Evolutionary conservation across 2,113 vertebrate genomes (phyloP), one percentile per base, ranked within the genome.

Genomic region (Chauna torquata): DNA sequence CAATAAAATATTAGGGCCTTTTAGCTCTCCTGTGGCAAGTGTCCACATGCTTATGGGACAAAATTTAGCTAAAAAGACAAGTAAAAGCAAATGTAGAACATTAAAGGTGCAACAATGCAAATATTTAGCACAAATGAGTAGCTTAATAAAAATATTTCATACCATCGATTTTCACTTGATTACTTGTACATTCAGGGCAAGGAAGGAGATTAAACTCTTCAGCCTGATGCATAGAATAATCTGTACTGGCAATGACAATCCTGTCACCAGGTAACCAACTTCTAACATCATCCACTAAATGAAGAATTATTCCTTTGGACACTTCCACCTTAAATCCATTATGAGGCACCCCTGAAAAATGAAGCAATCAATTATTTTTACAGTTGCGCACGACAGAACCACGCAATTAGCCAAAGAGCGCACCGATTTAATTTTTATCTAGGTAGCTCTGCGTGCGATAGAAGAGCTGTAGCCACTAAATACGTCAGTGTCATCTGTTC

Each of bases 101-200:
- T 20, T 57, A 83, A 78, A 65, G 18, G 40, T 14, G 40, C 50
- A 34, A 32, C 6, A 91, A 50, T 5, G 3, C 16, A 65, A 71
- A 15, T 32, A 36, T 80, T 83, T 78, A 49, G 6, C 4, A 28
- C 16, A 65, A 72, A 82, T 4, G 0, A 82, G 13, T 44, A 80
- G 30, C 10, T 65, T 61, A 24, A 75, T 49, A 82, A 47, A 87
- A 87, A 86, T 77, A 70, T 42, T 80, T 88, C 93, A 62, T 98
- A 98, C 97, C 96, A 54, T 98, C 92, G 36, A 95, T 98, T 97
- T 98, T 98, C 58, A 98, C 94, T 92, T 97, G 92, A 72, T 96
- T 93, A 42, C 12, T 94, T 90, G 68, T 92, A 79, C 96, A 97
- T 84, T 97, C 94, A 19, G 92, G 93, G 27, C 95, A 97, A 79